Conservation (phyloP, 2,113 vertebrate genomes). For the Crocuta crocuta region DNA sequence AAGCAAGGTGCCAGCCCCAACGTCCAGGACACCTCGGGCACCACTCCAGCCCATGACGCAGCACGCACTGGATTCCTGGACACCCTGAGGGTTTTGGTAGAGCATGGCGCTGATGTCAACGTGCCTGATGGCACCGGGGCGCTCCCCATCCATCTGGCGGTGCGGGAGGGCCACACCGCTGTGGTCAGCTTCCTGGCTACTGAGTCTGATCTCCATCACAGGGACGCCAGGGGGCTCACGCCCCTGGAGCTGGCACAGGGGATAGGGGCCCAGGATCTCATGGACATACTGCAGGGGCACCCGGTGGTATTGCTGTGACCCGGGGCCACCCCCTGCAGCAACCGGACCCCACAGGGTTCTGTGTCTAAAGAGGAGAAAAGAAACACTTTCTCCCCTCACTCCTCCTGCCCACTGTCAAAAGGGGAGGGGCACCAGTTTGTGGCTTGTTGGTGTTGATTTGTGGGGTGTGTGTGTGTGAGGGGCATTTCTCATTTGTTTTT, state of each 20-base stretch:
- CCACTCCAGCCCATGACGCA: slow-evolving; percentile 91
- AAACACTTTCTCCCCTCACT: slow-evolving; percentile 58
- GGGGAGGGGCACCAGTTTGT: slow-evolving; percentile 53
- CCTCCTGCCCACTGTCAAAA: neutral
- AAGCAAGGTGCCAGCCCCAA: slow-evolving; percentile 93
- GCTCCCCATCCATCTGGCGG: slow-evolving; percentile 92
- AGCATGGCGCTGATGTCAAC: slow-evolving; percentile 91
- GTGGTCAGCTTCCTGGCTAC: slow-evolving; percentile 91
- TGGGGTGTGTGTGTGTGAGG: slow-evolving; percentile 67
- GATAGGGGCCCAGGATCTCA: slow-evolving; percentile 78
- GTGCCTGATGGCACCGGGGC: slow-evolving; percentile 86
- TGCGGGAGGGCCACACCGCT: slow-evolving; percentile 88
- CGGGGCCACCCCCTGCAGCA: neutral
- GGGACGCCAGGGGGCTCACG: slow-evolving; percentile 87
- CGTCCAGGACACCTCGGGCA: slow-evolving; percentile 90
- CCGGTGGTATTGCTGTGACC: slow-evolving; percentile 69
- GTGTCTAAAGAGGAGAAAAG: neutral
- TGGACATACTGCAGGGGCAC: slow-evolving; percentile 75
- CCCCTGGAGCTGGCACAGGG: slow-evolving; percentile 89
- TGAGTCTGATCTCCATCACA: slow-evolving; percentile 88
- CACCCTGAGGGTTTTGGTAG: slow-evolving; percentile 90
- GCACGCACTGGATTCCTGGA: slow-evolving; percentile 93
- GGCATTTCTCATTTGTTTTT: slow-evolving; percentile 73
- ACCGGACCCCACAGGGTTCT: neutral
- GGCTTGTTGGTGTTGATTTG: slow-evolving; percentile 79